Evolutionary conservation across 2,113 vertebrate genomes (phyloP).

Genomic region (Oxygymnocypris stewartii): DNA sequence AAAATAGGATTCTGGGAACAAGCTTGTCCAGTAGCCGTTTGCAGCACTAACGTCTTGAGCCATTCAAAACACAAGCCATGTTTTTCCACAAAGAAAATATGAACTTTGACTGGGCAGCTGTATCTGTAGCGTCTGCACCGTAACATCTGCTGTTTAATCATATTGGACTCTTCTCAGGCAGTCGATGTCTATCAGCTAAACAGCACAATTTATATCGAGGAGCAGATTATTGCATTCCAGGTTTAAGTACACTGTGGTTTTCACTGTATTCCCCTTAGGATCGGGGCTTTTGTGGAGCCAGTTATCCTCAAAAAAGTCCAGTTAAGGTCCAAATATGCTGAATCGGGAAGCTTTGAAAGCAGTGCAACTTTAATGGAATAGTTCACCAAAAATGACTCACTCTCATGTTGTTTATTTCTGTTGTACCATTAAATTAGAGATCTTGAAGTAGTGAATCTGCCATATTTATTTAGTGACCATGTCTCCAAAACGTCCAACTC

Average conservation of each 20-base stretch:
- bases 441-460: not conserved
- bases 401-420: not conserved
- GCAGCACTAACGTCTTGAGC: conserved; percentile 36
- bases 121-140: conserved; percentile 52
- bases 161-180: conserved; percentile 52
- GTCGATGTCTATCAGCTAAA: conserved; percentile 41
- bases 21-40: conserved; percentile 48
- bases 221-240: conserved; percentile 37
- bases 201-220: not conserved
- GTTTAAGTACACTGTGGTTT: conserved; percentile 8
- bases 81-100: conserved; percentile 54
- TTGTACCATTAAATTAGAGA: not conserved
- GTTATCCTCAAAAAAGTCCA: not conserved
- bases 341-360: not conserved
- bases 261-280: not conserved
- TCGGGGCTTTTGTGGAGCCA: not conserved
- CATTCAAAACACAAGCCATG: conserved; percentile 55
- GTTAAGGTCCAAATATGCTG: not conserved
- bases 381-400: not conserved
- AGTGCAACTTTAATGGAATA: not conserved
- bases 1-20: conserved; percentile 29
- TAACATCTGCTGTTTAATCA: conserved; percentile 64
- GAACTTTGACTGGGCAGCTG: conserved; percentile 56
- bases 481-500: not conserved
- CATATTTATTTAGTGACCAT: not conserved